phyloP scores from a whole-genome alignment of 2,113 vertebrate genomes.

The Drymodes brunneopygia region DNA sequence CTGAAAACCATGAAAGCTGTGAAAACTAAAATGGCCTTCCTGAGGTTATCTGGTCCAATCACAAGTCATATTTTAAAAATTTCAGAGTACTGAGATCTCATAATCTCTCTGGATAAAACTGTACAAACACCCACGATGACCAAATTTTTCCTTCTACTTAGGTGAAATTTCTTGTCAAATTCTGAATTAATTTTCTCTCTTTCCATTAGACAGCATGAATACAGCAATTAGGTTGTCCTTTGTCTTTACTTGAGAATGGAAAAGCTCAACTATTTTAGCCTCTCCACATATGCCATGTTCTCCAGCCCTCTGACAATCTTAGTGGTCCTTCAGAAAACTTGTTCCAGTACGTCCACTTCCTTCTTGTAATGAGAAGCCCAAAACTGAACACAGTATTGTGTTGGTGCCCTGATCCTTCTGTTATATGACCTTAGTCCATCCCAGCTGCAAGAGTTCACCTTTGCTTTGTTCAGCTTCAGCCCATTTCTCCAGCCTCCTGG shows the following conservation, averaged over 20 bases:
- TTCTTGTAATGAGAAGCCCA: background rate
- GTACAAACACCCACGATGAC: background rate
- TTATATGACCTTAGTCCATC: background rate
- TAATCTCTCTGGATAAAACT: background rate
- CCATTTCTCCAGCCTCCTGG: background rate
- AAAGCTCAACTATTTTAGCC: background rate
- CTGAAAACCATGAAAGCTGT: background rate
- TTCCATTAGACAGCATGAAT: background rate
- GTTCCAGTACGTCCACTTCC: background rate
- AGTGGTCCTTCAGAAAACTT: background rate
- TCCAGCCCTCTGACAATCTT: background rate
- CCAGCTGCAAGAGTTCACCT: background rate
- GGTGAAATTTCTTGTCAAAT: background rate
- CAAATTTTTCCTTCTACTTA: background rate
- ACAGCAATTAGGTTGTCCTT: accelerated
- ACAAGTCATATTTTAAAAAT: background rate
- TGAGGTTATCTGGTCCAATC: background rate
- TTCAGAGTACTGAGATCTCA: background rate
- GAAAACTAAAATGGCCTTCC: background rate
- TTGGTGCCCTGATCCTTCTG: background rate
- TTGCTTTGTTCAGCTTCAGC: background rate
- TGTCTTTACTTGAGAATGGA: background rate
- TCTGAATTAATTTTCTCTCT: background rate
- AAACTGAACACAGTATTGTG: background rate
- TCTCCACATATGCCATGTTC: accelerated